phyloP scores from a whole-genome alignment of 2,888 invertebrate species.

The Hofmannophila pseudospretella region DNA sequence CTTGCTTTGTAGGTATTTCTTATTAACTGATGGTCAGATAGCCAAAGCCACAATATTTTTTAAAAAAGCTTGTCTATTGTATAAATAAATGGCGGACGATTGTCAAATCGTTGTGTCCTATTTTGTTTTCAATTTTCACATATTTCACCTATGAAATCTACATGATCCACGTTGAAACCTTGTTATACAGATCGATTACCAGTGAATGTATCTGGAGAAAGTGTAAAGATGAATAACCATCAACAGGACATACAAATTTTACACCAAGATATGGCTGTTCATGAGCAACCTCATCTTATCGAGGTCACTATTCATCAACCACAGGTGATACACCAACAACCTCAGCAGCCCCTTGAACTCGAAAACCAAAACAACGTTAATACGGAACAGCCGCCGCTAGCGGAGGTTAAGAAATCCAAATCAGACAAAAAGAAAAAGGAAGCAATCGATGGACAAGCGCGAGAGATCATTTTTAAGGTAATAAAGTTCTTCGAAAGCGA shows the following conservation, averaged over 20 bases:
- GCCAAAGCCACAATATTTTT: too few relatives aligned
- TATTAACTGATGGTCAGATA: too few relatives aligned
- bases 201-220: not conserved
- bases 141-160: constrained; percentile 10
- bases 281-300: constrained; percentile 2
- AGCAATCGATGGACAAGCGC: constrained; percentile 66
- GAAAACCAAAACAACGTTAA: constrained; percentile 17
- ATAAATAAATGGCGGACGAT: constrained; percentile 4
- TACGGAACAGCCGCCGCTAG: constrained; percentile 20
- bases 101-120: constrained; percentile 1
- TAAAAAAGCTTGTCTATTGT: constrained; percentile 4
- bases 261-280: constrained; percentile 6
- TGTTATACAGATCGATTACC: not conserved
- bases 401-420: constrained; percentile 40
- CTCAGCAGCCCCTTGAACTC: constrained; percentile 16
- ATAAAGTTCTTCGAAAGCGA: constrained; percentile 71
- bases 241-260: constrained; percentile 17
- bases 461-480: constrained; percentile 66
- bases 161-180: not conserved
- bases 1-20: too few relatives aligned
- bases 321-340: constrained; percentile 23
- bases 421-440: constrained; percentile 67
- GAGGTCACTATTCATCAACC: constrained; percentile 11
- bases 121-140: constrained; percentile 3
- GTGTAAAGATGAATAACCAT: constrained; percentile 21